Base-by-base conservation (phyloP, 1,140 invertebrate genomes). In the Tenebrio molitor region DNA sequence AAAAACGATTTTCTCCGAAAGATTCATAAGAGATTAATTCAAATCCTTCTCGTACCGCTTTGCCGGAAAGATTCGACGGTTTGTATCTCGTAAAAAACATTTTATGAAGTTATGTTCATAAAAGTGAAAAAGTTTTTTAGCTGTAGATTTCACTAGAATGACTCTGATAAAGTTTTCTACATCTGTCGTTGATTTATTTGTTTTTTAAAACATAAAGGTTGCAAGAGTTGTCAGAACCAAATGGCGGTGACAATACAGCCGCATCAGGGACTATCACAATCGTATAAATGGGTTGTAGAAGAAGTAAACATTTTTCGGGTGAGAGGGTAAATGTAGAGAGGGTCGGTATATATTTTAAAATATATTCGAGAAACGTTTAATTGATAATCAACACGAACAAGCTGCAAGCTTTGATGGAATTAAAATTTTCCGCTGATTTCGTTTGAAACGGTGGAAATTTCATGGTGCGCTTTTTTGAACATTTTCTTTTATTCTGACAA, bases 331-430 rank as follows among this genome's bases (percentile, higher is more conserved):
- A 29, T 29, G n/a, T 19, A 25, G 12, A 14, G 29, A 58, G 23
- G 29, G 23, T n/a, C n/a, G n/a, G 6, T 21, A 29, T 29, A 33
- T 58, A 58, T 58, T 66, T 44, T 41, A 41, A 42, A 66, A 66
- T 66, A 44, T 21, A 66, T 44, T 66, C 25, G n/a, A 66, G 39
- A 16, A 39, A 66, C 15, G 64, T 66, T 66, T 66, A 66, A 66
- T 66, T 66, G 36, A 66, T 66, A 41, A 66, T 66, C 34, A 66
- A 66, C 64, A 66, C 16, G 34, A 42, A 25, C 33, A 65, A 36
- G 10, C 50, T 23, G 23, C 10, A 29, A 25, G 50, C 50, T 58
- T 58, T 58, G 50, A 58, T 23, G 50, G 50, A 58, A 58, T 58
- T 58, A 58, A 58, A 58, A 58, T 58, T 58, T 58, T 58, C 50